Conservation (phyloP, 2,113 vertebrate genomes). For the Bucco capensis region DNA sequence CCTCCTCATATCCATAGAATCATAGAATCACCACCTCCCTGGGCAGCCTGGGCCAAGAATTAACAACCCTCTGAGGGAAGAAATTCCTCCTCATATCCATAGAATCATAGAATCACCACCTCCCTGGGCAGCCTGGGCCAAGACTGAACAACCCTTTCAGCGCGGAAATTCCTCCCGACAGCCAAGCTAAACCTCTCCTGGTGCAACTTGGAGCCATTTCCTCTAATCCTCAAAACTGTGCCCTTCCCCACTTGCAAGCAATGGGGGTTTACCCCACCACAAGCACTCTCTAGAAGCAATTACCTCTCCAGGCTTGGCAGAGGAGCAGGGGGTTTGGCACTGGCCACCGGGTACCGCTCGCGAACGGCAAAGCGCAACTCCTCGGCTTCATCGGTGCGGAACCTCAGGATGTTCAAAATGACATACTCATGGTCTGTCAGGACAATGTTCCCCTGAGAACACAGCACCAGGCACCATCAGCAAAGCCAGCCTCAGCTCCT, state of each 20-base stretch:
- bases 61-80: too few relatives aligned
- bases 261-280: not conserved
- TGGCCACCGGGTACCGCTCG: constrained; percentile 88
- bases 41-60: too few relatives aligned
- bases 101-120: too few relatives aligned
- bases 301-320: constrained; percentile 85
- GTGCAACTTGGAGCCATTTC: too few relatives aligned
- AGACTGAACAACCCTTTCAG: too few relatives aligned
- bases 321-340: constrained; percentile 76
- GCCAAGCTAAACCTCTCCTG: too few relatives aligned
- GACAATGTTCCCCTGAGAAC: constrained; percentile 88
- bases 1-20: too few relatives aligned
- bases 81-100: too few relatives aligned
- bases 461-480: not conserved
- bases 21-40: too few relatives aligned
- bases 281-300: not conserved
- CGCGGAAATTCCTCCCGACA: too few relatives aligned
- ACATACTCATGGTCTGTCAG: constrained; percentile 89
- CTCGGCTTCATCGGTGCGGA: constrained; percentile 86
- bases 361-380: constrained; percentile 94
- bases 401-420: constrained; percentile 94
- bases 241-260: not conserved
- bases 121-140: too few relatives aligned
- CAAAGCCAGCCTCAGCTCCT: fast-evolving
- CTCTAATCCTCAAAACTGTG: too few relatives aligned